These are phyloP conservation scores for Narcine bancroftii DNA, from an alignment of 2,113 vertebrate species.

Conservation along the genomic window DNA sequence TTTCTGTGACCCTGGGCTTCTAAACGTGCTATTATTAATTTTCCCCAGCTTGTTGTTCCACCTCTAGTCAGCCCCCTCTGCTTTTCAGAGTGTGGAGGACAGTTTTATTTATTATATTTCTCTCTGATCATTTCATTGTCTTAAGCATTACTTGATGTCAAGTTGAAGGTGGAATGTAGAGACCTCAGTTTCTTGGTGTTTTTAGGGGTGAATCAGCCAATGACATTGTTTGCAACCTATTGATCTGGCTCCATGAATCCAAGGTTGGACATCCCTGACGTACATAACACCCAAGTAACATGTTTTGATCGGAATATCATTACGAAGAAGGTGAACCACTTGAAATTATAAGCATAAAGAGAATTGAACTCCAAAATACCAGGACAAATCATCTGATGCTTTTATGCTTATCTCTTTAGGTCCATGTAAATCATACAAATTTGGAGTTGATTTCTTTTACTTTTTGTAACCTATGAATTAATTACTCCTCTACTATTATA, in stretches of 20 bases:
- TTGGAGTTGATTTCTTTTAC: neutral
- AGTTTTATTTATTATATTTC: neutral
- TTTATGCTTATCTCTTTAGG: neutral
- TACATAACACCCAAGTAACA: neutral
- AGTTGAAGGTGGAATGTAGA: neutral
- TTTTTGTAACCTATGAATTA: neutral
- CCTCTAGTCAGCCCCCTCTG: neutral
- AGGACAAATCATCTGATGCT: too few species aligned
- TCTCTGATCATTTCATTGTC: neutral
- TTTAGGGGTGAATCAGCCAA: neutral
- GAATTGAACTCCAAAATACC: neutral
- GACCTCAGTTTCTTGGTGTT: neutral
- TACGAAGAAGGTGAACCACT: neutral
- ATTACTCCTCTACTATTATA: neutral
- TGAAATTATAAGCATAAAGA: neutral
- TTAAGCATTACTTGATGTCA: neutral
- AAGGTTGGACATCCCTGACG: constrained; percentile 14
- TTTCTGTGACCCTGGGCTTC: neutral
- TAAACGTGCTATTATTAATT: neutral
- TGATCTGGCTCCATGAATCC: neutral
- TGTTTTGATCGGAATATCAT: neutral
- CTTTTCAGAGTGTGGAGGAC: neutral
- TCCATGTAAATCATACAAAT: neutral
- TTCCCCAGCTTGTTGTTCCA: neutral
- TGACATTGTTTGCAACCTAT: neutral